Evolutionary conservation across 2,113 vertebrate genomes (phyloP).

Genomic region (Pluvialis apricaria): DNA sequence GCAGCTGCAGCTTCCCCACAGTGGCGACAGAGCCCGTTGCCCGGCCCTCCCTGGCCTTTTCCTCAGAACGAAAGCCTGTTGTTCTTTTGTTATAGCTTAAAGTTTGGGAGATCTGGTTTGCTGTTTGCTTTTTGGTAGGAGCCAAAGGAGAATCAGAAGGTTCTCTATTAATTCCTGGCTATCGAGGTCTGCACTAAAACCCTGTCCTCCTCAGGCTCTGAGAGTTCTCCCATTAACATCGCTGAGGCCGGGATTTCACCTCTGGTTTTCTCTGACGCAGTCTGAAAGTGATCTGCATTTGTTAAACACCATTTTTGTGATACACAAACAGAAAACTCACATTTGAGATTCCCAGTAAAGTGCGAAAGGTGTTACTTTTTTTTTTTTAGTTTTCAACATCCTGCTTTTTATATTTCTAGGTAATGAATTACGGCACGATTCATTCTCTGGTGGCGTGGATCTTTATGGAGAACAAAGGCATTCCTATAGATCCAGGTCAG

Average conservation of each 20-base stretch:
- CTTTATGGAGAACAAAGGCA: slow-evolving; percentile 82
- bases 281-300: neutral
- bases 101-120: neutral
- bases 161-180: neutral
- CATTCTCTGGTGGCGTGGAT: slow-evolving; percentile 78
- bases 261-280: neutral
- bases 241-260: neutral
- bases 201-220: neutral
- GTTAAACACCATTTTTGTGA: neutral
- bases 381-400: neutral
- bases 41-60: neutral
- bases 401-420: slow-evolving; percentile 68
- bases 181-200: neutral
- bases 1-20: neutral
- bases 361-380: neutral
- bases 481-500: slow-evolving; percentile 79
- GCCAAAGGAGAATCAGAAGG: neutral
- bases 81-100: neutral
- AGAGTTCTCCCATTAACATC: neutral
- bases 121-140: neutral
- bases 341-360: neutral
- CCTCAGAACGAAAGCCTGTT: neutral
- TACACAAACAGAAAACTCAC: neutral
- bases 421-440: slow-evolving; percentile 78
- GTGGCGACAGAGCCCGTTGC: neutral